Conservation (phyloP, 2,888 invertebrate genomes). For the Nomada flava region DNA sequence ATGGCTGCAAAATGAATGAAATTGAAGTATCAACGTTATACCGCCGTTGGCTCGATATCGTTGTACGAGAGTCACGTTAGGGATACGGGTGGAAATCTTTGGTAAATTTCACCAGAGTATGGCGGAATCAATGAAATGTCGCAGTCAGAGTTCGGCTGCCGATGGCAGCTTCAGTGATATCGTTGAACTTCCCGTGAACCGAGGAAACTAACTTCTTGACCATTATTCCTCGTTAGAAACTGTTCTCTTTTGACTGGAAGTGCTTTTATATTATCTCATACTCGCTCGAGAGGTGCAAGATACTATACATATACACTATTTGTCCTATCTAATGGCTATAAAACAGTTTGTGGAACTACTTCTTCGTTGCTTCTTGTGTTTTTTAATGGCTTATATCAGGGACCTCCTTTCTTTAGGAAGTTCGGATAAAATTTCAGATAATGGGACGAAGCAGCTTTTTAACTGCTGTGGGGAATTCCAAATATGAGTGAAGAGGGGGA, state of each 20-base stretch:
- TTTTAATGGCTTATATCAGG: slow-evolving; percentile 10
- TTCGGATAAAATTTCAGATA: background rate
- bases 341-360: background rate
- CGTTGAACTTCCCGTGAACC: slow-evolving; percentile 30
- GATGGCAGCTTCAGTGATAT: slow-evolving; percentile 34
- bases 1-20: slow-evolving; percentile 1
- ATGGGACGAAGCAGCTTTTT: slow-evolving; percentile 1
- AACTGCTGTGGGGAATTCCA: background rate
- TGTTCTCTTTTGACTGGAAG: background rate
- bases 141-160: slow-evolving; percentile 10
- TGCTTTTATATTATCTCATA: background rate
- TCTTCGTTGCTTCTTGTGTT: background rate
- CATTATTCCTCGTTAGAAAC: slow-evolving; percentile 9
- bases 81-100: background rate
- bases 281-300: background rate
- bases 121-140: slow-evolving; percentile 1
- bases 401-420: background rate
- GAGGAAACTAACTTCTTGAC: slow-evolving; percentile 24
- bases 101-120: background rate
- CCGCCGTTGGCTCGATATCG: background rate
- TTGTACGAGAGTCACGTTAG: background rate
- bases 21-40: background rate
- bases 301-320: background rate
- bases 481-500: background rate
- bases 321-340: background rate